These are phyloP conservation scores for Nemurella pictetii DNA, from an alignment of 2,888 invertebrate species.

Conservation along the genomic window DNA sequence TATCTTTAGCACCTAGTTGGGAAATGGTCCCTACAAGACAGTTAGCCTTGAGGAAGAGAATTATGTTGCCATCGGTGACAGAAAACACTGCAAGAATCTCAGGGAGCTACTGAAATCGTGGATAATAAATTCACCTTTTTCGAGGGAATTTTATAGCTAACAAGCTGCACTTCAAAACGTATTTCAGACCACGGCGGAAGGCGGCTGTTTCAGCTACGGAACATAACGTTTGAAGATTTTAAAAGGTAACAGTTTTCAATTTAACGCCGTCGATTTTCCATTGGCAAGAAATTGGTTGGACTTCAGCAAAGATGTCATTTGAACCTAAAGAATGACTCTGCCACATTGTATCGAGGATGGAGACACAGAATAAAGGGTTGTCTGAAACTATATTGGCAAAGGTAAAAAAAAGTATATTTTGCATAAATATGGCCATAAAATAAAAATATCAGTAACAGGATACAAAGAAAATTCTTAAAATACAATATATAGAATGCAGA, in stretches of 20 bases:
- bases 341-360: neutral
- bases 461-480: neutral
- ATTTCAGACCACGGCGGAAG: slow-evolving; percentile 18
- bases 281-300: neutral
- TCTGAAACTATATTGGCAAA: neutral
- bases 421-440: neutral
- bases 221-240: neutral
- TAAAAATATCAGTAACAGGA: neutral
- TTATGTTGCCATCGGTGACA: slow-evolving; percentile 29
- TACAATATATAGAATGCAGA: neutral
- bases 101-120: slow-evolving; percentile 26
- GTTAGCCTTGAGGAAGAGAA: slow-evolving; percentile 12
- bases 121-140: slow-evolving; percentile 25
- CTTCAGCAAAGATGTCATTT: neutral
- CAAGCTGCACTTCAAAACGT: slow-evolving; percentile 1
- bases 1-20: slow-evolving; percentile 23
- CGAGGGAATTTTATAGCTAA: neutral
- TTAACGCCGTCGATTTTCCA: neutral
- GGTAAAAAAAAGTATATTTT: neutral
- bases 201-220: neutral
- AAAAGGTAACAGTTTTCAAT: neutral
- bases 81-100: slow-evolving; percentile 19
- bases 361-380: neutral
- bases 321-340: neutral
- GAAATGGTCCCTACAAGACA: slow-evolving; percentile 3